Conservation (phyloP, 2,113 vertebrate species). For the Callocephalon fimbriatum region DNA sequence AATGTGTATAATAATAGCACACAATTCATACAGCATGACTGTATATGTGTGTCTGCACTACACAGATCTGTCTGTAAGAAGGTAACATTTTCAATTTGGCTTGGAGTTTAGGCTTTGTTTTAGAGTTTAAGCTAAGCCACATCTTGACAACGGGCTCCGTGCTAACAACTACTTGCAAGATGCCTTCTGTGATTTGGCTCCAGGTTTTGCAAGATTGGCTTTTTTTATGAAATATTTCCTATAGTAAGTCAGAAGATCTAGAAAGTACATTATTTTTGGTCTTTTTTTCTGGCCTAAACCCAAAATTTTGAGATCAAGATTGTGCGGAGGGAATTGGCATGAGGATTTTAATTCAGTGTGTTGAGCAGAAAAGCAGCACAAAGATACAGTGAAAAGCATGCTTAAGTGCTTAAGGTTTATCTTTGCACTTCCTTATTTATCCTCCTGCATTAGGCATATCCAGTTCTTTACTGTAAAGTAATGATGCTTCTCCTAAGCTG, state of each 20-base stretch:
- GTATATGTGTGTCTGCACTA: background rate
- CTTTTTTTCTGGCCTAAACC: background rate
- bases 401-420: background rate
- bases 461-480: background rate
- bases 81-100: background rate
- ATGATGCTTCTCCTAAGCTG: background rate
- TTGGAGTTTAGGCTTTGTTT: constrained; percentile 3
- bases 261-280: background rate
- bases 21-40: background rate
- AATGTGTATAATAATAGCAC: background rate
- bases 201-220: background rate
- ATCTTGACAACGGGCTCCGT: background rate
- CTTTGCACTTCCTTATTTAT: background rate
- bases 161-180: background rate
- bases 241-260: background rate
- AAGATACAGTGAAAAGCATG: background rate
- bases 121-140: background rate
- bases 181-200: background rate
- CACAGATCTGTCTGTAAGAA: background rate
- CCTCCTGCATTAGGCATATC: background rate
- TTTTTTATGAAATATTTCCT: background rate
- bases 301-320: background rate
- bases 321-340: background rate
- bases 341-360: background rate
- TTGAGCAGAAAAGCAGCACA: background rate